Percentiles rank a stretch among this genome's conserved stretches.
phyloP scores from a whole-genome alignment of 2,888 invertebrate species.

The Eustalomyia histrio region DNA sequence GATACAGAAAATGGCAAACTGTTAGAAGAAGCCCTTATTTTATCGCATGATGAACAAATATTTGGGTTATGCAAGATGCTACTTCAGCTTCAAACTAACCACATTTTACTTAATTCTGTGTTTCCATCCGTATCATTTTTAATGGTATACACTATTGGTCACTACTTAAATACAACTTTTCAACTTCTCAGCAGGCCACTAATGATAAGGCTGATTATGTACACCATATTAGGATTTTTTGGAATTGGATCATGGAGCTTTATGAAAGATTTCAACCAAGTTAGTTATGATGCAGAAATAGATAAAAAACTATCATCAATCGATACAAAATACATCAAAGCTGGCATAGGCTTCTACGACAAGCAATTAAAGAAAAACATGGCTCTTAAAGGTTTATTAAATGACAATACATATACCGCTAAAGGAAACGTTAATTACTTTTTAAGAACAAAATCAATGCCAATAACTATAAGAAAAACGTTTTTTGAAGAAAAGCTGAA shows the following conservation, averaged over 20 bases:
- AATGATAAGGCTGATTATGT: slow-evolving; percentile 80
- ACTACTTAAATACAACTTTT: slow-evolving; percentile 81
- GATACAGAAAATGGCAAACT: slow-evolving; percentile 82
- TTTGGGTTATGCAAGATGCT: slow-evolving; percentile 90
- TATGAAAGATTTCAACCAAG: slow-evolving; percentile 84
- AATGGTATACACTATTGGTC: slow-evolving; percentile 81
- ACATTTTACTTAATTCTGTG: slow-evolving; percentile 82
- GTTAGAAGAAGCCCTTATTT: slow-evolving; percentile 84
- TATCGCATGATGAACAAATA: slow-evolving; percentile 89
- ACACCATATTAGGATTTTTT: slow-evolving; percentile 82
- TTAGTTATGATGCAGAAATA: slow-evolving; percentile 82
- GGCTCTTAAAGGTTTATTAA: slow-evolving; percentile 86
- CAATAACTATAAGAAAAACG: slow-evolving; percentile 84
- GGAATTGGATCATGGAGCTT: slow-evolving; percentile 83
- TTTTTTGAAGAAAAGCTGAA: slow-evolving; percentile 81
- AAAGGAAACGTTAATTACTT: slow-evolving; percentile 86
- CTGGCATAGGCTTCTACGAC: slow-evolving; percentile 88
- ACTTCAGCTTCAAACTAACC: slow-evolving; percentile 82
- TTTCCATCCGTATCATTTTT: slow-evolving; percentile 81
- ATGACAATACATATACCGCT: slow-evolving; percentile 83
- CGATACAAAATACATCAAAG: slow-evolving; percentile 83
- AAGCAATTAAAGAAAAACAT: slow-evolving; percentile 87
- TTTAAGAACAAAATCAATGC: slow-evolving; percentile 84
- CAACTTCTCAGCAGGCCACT: slow-evolving; percentile 82
- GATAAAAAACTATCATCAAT: slow-evolving; percentile 84